phyloP scores from a whole-genome alignment of 2,797 vertebrate genomes.

The Lutra lutra region DNA sequence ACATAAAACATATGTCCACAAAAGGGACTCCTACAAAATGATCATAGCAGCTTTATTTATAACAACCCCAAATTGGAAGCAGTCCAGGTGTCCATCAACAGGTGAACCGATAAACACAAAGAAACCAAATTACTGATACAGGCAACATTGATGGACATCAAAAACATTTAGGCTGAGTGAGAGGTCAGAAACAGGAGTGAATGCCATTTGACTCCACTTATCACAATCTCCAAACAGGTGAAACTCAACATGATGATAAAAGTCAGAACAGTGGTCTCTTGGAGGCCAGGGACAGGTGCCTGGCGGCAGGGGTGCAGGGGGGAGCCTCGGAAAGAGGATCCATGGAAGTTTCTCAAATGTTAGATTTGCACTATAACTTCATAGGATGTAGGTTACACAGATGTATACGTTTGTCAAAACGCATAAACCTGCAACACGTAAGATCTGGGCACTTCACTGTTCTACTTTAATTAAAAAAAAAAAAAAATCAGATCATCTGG shows the following conservation, averaged over 20 bases:
- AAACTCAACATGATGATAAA: neutral
- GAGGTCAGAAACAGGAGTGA: neutral
- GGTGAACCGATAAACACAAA: conserved; percentile 7
- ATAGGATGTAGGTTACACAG: neutral
- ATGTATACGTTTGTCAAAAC: neutral
- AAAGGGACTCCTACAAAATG: neutral
- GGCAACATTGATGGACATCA: neutral
- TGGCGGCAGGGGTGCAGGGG: too few relatives aligned
- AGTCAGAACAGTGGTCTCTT: neutral
- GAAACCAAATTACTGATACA: neutral
- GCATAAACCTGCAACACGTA: neutral
- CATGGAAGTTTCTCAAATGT: neutral
- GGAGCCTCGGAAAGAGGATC: neutral
- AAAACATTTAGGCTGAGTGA: neutral
- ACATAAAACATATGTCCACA: neutral
- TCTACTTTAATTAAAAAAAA: neutral
- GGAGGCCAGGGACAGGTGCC: too few relatives aligned
- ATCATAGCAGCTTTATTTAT: neutral
- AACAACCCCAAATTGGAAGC: neutral
- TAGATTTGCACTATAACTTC: neutral
- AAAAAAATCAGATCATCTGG: neutral
- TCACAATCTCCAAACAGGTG: neutral
- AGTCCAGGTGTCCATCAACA: neutral
- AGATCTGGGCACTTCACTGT: neutral
- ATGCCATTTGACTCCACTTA: neutral